phyloP scores from a whole-genome alignment of 1,140 invertebrate genomes.

The Physella acuta region DNA sequence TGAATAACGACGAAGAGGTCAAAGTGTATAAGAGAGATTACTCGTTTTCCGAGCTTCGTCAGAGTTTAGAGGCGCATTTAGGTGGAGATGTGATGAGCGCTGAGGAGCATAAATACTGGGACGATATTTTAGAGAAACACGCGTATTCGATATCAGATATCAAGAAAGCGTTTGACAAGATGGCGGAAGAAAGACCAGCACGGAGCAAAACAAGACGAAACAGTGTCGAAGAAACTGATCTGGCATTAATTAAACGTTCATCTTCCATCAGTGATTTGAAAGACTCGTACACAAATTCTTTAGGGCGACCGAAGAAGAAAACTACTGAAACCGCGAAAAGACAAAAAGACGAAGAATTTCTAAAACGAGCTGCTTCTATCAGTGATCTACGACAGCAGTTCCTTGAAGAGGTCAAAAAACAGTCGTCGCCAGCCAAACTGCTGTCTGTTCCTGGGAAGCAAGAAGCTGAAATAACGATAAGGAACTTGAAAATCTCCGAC shows the following conservation, averaged over 20 bases:
- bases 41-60: slow-evolving; percentile 9
- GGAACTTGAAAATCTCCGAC: background rate
- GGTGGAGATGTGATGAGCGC: background rate
- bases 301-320: slow-evolving; percentile 8
- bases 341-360: slow-evolving; percentile 1
- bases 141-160: slow-evolving; percentile 18
- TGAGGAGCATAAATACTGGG: slow-evolving; percentile 23
- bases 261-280: background rate
- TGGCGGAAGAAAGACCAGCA: background rate
- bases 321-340: background rate
- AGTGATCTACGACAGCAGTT: slow-evolving; percentile 12
- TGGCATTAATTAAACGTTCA: background rate
- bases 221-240: slow-evolving; percentile 6
- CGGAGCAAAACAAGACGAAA: background rate
- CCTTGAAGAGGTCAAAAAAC: background rate
- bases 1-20: background rate
- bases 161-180: background rate
- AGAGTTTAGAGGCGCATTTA: slow-evolving; percentile 10
- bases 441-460: no score
- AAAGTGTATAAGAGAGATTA: slow-evolving; percentile 26
- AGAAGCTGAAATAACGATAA: slow-evolving; percentile 7
- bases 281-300: slow-evolving; percentile 6
- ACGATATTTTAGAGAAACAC: slow-evolving; percentile 24
- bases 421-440: background rate
- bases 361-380: background rate